phyloP scores from a whole-genome alignment of 2,797 vertebrate genomes.

The Peromyscus eremicus region DNA sequence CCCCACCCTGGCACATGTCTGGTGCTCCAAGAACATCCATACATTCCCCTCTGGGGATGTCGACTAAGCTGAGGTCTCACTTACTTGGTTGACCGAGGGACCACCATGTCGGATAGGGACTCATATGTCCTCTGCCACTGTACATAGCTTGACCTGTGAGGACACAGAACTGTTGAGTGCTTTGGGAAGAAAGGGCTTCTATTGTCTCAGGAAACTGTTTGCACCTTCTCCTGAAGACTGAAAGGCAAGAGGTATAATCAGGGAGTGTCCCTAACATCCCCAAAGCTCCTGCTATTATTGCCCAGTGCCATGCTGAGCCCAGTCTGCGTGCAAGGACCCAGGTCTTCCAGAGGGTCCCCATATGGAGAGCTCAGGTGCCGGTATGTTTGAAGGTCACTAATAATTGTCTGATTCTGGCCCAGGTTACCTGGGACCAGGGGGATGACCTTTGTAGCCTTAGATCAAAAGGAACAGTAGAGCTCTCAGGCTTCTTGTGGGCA shows the following conservation, averaged over 20 bases:
- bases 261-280: background rate
- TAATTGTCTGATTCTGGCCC: background rate
- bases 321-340: fast-evolving
- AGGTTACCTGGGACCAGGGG: background rate
- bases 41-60: background rate
- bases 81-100: slow-evolving; percentile 97
- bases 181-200: background rate
- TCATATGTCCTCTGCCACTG: slow-evolving; percentile 97
- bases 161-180: background rate
- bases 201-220: background rate
- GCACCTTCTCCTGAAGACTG: background rate
- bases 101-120: slow-evolving; percentile 96
- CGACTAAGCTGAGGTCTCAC: slow-evolving; percentile 70
- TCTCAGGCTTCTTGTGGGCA: fast-evolving
- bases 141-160: slow-evolving; percentile 89
- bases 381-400: background rate
- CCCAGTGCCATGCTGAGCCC: background rate
- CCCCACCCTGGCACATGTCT: background rate
- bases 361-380: background rate
- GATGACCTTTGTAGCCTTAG: background rate
- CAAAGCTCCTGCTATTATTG: background rate
- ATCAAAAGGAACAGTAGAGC: background rate
- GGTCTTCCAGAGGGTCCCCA: background rate
- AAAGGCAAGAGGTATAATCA: background rate
- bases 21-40: background rate